Conservation (phyloP, 2,888 invertebrate genomes). For the Apodemia mormo region DNA sequence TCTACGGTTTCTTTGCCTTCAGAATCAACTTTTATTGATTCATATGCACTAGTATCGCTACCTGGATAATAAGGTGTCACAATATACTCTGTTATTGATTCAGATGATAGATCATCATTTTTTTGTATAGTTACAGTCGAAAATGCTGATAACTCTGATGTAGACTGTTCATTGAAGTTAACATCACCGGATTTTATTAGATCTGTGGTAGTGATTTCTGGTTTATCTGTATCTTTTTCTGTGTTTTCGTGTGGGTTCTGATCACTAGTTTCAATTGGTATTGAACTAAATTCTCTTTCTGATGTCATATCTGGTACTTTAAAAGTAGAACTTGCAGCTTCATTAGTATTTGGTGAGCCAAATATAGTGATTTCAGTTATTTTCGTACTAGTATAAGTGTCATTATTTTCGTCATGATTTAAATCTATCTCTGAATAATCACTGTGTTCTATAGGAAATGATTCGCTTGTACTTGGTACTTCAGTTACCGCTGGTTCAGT, state of each 20-base stretch:
- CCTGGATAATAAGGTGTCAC: constrained; percentile 60
- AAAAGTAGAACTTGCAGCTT: constrained; percentile 50
- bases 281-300: constrained; percentile 68
- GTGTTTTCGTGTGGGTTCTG: constrained; percentile 65
- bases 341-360: constrained; percentile 28
- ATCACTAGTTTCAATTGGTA: constrained; percentile 72
- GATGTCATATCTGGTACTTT: constrained; percentile 68
- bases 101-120: constrained; percentile 50
- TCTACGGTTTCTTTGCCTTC: constrained; percentile 56
- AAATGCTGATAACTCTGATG: constrained; percentile 53
- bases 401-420: background rate
- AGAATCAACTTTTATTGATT: constrained; percentile 61
- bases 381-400: background rate
- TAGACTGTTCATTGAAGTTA: constrained; percentile 47
- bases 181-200: constrained; percentile 32
- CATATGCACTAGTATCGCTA: constrained; percentile 65
- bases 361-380: constrained; percentile 19
- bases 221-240: constrained; percentile 54
- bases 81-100: constrained; percentile 64
- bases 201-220: constrained; percentile 48
- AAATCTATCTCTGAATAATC: constrained; percentile 2
- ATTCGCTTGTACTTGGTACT: constrained; percentile 30
- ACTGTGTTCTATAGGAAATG: background rate
- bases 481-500: constrained; percentile 42
- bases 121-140: constrained; percentile 46